Conservation (phyloP, 2,888 invertebrate genomes). For the Apamea sordens region DNA sequence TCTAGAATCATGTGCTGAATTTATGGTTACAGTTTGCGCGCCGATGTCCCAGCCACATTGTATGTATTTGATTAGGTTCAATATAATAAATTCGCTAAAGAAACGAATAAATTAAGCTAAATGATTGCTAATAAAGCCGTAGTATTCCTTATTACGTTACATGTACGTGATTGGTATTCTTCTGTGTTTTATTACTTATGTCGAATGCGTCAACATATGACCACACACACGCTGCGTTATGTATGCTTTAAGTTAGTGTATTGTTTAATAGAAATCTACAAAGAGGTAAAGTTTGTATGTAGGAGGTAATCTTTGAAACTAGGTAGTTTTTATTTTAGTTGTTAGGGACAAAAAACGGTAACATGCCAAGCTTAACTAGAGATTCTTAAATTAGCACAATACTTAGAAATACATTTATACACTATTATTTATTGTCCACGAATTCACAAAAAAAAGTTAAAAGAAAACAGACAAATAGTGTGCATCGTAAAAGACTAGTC, state of each 20-base stretch:
- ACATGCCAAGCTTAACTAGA: no score
- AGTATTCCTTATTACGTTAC: conserved; percentile 20
- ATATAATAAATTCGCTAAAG: conserved; percentile 5
- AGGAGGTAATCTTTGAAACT: neutral
- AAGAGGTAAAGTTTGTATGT: neutral
- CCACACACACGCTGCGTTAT: conserved; percentile 19
- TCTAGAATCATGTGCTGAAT: neutral
- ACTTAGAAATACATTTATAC: no score
- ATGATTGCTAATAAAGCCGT: conserved; percentile 16
- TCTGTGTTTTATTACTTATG: conserved; percentile 24
- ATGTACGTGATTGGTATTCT: conserved; percentile 25
- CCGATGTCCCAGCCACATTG: neutral
- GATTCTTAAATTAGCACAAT: no score
- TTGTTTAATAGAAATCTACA: neutral
- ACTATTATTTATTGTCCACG: no score
- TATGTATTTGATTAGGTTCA: neutral
- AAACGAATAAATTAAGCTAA: conserved; percentile 27
- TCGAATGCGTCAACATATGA: conserved; percentile 28
- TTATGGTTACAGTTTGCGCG: neutral
- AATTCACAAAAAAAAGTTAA: no score
- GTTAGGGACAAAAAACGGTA: no score
- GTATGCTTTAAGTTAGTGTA: neutral
- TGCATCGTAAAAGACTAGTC: neutral
- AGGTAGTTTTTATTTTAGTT: no score
- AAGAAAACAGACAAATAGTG: no score